Evolutionary conservation across 2,888 invertebrate genomes (phyloP), one percentile per base, ranked within the genome.

Genomic region (Polietes domitor): DNA sequence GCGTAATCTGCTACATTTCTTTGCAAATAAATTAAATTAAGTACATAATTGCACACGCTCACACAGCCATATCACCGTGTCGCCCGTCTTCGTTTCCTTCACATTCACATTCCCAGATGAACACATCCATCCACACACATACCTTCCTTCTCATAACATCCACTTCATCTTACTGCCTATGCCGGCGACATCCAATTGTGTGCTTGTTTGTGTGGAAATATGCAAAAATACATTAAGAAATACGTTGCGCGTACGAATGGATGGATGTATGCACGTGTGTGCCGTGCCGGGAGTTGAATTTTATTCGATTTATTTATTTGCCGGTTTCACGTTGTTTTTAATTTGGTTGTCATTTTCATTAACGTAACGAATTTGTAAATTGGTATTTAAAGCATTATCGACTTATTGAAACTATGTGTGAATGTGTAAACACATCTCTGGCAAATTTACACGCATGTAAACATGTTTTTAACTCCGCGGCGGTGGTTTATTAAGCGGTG

Each of bases 321-420:
- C 47, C 47, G 47, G 47, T 47, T 53, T 53, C 21, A 53, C 19
- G 65, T 65, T 68, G 41, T 68, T 43, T 24, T 68, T 43, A 41
- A 37, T 61, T 61, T 41, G n/a, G 21, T 73, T n/a, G 41, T 21
- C 17, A 32, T 58, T 26, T 73, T 73, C 24, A 28, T 75, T 65
- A 75, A 65, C 61, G 43, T 65, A n/a, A n/a, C n/a, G n/a, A n/a
- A 32, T 65, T 65, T 32, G 32, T 65, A 63, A 75, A 63, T 53
- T 75, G 75, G 50, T 75, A 43, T 65, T 75, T 61, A 50, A 50
- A 37, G 32, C 32, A 55, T 72, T 55, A 65, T 65, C 50, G 75
- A 47, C 19, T 75, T 75, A 75, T 65, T 63, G 75, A 50, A 68
- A 76, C 43, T 17, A 68, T 37, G 72, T 72, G 71, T 53, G 50